phyloP scores from a whole-genome alignment of 1,140 invertebrate species.

The Sitophilus oryzae region DNA sequence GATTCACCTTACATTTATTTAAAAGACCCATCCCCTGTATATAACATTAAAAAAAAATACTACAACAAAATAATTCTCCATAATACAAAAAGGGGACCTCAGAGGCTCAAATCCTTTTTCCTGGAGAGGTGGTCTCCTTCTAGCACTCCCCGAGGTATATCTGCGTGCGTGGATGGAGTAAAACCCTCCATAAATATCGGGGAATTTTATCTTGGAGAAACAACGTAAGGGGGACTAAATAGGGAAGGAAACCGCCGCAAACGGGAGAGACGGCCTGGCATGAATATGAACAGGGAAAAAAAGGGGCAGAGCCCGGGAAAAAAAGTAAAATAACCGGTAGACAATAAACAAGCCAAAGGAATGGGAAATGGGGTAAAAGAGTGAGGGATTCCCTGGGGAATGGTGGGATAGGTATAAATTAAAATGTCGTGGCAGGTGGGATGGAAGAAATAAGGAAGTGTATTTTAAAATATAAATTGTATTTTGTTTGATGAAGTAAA shows the following conservation, averaged over 20 bases:
- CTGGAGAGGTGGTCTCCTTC: not conserved
- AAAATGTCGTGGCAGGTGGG: not conserved
- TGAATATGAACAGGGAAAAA: not conserved
- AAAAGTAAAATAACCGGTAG: not conserved
- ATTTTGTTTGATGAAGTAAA: too few species aligned
- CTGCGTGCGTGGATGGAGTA: not conserved
- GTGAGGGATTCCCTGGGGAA: not conserved
- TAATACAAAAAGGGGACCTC: too few species aligned
- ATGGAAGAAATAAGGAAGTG: too few species aligned
- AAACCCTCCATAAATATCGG: slow-evolving; percentile 3
- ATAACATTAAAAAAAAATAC: too few species aligned
- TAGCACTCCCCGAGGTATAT: not conserved
- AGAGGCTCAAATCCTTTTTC: too few species aligned
- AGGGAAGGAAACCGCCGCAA: not conserved
- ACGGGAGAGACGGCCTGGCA: too few species aligned
- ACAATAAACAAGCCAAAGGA: not conserved
- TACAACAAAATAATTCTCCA: too few species aligned
- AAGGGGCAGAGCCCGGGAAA: not conserved
- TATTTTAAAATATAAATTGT: too few species aligned
- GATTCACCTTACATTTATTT: too few species aligned
- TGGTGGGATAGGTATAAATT: not conserved
- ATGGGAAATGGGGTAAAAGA: not conserved
- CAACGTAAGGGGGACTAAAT: not conserved
- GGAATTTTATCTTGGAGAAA: not conserved
- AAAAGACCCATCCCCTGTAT: too few species aligned